Base-by-base conservation (phyloP, 2,113 vertebrate genomes). In the Hydrolagus affinis region DNA sequence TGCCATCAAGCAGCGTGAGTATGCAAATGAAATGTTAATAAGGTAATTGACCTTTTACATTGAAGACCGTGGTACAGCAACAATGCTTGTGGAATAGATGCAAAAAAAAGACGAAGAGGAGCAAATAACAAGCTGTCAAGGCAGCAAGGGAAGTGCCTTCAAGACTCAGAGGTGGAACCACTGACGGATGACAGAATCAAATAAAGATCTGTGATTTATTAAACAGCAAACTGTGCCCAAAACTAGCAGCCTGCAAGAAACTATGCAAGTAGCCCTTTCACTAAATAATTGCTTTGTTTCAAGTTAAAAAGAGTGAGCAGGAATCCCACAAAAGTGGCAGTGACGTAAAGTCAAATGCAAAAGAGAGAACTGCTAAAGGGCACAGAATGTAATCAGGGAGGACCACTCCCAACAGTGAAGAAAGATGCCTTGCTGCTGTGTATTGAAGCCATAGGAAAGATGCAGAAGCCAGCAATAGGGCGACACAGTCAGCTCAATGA, bases 81-180 rank as follows among this genome's bases (percentile, higher is more conserved):
- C 60, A 25, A 28, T 19, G 64, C 78, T 30, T 66, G 28, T 64
- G 59, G 10, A 64, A 68, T 68, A 9, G 60, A 66, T 30, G 60
- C 62, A n/a, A 83, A 64, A 25, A n/a, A 44, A 83, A 25, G 78
- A 25, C 25, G 66, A 23, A 30, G 60, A 66, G 78, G 28, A 19
- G 23, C 78, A 83, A 66, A 83, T 83, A 83, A 83, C 62, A 83
- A 83, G 78, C 78, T 83, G 78, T 83, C 78, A 83, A 44, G 62
- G 25, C 14, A 19, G 78, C 62, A 57, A 30, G 78, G 25, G 70
- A 83, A 62, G 25, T 83, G 28, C 78, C 32, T 83, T 64, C 19
- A 66, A 83, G 25, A 66, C 66, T 66, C 62, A 83, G 78, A 64
- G 32, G 60, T 66, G 25, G 78, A 83, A 10, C 25, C 4, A 30